Evolutionary conservation across 1,140 invertebrate species (phyloP), one percentile per base, ranked within the genome.

Genomic region (Cheumatopsyche charites): DNA sequence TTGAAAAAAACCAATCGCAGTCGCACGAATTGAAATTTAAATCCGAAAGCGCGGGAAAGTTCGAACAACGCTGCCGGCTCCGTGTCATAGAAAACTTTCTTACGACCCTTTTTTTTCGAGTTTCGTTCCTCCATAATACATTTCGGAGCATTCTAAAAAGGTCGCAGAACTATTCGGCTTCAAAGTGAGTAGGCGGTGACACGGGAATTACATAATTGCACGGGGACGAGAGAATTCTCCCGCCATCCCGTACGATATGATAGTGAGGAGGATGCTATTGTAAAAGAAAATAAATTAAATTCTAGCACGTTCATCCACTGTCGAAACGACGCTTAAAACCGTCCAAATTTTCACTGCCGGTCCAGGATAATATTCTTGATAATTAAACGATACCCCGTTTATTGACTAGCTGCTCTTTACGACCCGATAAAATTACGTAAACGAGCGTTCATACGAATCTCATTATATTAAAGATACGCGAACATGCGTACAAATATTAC

Each of bases 161-260:
- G 47, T 52, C 47, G 47, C 15, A 52, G 47, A 52, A 17, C 47
- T 52, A 52, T 52, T 52, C 47, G 2, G 47, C 47, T 52, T 52
- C 47, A 52, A 52, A 17, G 7, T 52, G 47, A 52, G 15, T 13
- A 52, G 47, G 47, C 1, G 15, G 47, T 52, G 47, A 52, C 47
- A 52, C 9, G 47, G 47, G 47, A 52, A 17, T 52, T 52, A 52
- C 15, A 52, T 52, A 52, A 52, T 52, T 52, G 47, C 47, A 52
- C 19, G 1, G 47, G 47, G 47, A 17, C 47, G 9, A 52, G n/a
- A n/a, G 29, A 36, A 36, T 36, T 36, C 29, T 36, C 29, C 3
- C 9, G 3, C 29, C 29, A n/a, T n/a, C 29, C 3, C 29, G 47
- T 52, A 17, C 19, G n/a, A 9, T 52, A 17, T 7, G 13, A 17